A percentile compares a stretch with the other conserved stretches of the same genome.
These are phyloP conservation scores for Ceratina australensis DNA, from an alignment of 1,140 invertebrate genomes.

Conservation along the genomic window DNA sequence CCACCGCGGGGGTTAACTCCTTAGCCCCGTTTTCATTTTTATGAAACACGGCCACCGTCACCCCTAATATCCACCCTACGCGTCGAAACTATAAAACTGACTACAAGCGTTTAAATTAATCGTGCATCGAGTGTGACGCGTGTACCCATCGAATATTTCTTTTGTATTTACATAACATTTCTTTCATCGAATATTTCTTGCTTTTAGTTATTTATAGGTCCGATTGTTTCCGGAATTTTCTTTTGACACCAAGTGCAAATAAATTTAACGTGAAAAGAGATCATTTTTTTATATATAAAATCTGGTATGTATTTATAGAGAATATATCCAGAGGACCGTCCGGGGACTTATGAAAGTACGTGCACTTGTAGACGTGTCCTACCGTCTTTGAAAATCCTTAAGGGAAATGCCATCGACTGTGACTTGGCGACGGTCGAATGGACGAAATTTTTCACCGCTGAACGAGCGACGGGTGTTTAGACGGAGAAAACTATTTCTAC, in stretches of 20 bases:
- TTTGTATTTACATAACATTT: no score
- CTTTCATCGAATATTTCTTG: no score
- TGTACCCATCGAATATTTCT: not conserved
- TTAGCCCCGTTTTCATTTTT: constrained; percentile 45
- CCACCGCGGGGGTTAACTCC: constrained; percentile 37
- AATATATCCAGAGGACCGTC: no score
- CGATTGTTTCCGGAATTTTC: constrained; percentile 13
- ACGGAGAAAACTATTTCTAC: not conserved
- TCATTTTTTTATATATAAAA: no score
- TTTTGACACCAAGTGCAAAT: no score
- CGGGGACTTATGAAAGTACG: no score
- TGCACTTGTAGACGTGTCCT: not conserved
- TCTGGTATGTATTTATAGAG: no score
- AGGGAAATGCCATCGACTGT: no score
- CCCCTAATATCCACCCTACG: constrained; percentile 59
- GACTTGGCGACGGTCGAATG: not conserved
- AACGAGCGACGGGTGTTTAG: not conserved
- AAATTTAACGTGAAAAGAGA: no score
- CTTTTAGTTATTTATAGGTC: not conserved
- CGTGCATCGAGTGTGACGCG: no score
- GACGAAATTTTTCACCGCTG: not conserved
- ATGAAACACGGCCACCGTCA: constrained; percentile 36
- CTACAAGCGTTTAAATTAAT: no score
- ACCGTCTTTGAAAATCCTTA: not conserved
- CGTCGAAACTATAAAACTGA: no score